These are phyloP conservation scores for Pharmacophagus antenor DNA, from an alignment of 2,888 invertebrate species.

Conservation along the genomic window DNA sequence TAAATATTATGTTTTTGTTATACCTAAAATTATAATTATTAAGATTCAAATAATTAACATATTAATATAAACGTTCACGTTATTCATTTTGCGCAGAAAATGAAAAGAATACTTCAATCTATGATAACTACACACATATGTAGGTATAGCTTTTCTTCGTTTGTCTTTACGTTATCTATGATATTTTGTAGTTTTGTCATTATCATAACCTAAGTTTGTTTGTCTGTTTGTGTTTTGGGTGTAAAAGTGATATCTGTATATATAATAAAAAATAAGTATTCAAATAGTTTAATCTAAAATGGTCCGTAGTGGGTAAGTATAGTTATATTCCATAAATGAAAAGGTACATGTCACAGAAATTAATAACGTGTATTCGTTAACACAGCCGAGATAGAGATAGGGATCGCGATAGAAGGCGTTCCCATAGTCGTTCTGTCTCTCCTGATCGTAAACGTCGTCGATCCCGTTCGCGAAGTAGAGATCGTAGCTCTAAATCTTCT, in stretches of 20 bases:
- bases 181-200: constrained; percentile 5
- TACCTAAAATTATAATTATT: no score
- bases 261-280: not conserved
- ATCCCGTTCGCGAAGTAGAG: constrained; percentile 81
- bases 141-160: not conserved
- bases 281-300: constrained; percentile 37
- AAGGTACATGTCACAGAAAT: not conserved
- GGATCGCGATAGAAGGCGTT: constrained; percentile 78
- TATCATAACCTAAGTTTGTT: constrained; percentile 9
- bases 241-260: constrained; percentile 9
- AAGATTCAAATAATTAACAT: no score
- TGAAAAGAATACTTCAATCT: no score
- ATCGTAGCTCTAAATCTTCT: constrained; percentile 80
- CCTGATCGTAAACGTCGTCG: constrained; percentile 81
- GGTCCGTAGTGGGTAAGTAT: constrained; percentile 71
- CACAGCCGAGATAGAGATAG: constrained; percentile 67
- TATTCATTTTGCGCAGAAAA: no score
- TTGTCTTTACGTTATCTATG: constrained; percentile 24
- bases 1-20: not conserved
- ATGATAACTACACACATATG: no score
- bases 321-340: constrained; percentile 3
- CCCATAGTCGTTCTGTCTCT: constrained; percentile 80
- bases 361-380: constrained; percentile 9
- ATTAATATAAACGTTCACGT: no score
- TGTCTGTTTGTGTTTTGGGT: not conserved